Base-by-base conservation (phyloP, 92 coral and sea anemone genomes). In the Nematostella vectensis region DNA sequence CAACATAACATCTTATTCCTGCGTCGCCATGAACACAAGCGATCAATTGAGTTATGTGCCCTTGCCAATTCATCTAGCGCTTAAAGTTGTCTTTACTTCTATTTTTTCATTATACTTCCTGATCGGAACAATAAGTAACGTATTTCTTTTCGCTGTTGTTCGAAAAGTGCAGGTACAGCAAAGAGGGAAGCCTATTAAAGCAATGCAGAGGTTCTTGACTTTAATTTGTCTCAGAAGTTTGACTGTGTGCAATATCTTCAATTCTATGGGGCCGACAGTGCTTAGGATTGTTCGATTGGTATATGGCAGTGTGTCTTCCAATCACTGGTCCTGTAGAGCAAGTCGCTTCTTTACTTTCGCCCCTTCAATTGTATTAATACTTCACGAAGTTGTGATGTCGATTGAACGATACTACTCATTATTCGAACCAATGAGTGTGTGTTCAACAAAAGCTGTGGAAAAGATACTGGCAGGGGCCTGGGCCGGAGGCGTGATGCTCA, bases 391-490 rank as follows among this genome's bases (percentile, higher is more conserved):
- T 6, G 15, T 33, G 40, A 33, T 33, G 40, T 33, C 40, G 6
- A 15, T 33, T 6, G 40, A 33, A 33, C 6, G 40, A 33, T 33
- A 33, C 40, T 33, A 15, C 15, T 6, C 40, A 15, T 6, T 33
- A 6, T 15, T 6, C 15, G 6, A 33, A 6, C 40, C 40, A 6
- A 6, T 33, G 8, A 33, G 8, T 33, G 40, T 33, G 6, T 15
- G 8, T 6, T 6, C 40, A 15, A 33, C 6, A 6, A 15, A 15
- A 6, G 40, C 40, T 33, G 15, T 33, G 40, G 15, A 33, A 33
- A 33, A 33, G 40, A 6, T 33, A 33, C 40, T 33, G 40, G 40
- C 40, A 15, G 40, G 40, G 40, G 40, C 40, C 40, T 33, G 40
- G 40, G 40, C 40, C 6, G 40, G 40, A 33, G 40, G 40, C 40